Evolutionary conservation across 2,888 invertebrate species (phyloP), one percentile per base, ranked within the genome.

Genomic region (Pyrrhia umbra): DNA sequence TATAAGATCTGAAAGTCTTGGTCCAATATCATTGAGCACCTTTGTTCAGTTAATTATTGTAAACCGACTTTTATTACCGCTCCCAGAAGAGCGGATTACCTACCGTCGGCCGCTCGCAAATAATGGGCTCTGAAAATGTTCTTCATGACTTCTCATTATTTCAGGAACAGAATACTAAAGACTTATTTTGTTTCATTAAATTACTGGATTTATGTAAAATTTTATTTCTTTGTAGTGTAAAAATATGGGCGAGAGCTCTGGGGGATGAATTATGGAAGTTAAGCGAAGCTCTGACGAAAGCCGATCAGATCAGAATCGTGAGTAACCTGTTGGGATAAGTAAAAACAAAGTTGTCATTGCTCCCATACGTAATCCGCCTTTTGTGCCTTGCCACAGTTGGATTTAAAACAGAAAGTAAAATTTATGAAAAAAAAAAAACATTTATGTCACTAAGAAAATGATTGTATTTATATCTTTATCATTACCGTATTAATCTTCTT

Each of bases 201-300:
- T 46, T 0, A 13, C 25, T 37, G 43, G 40, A 18, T 42, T 20
- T 20, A 39, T 4, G 25, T 13, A 20, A 34, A 40, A 3, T 34
- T 47, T 52, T 49, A 30, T 75, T 77, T 75, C n/a, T 71, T 84
- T 79, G 2, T 91, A 98, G 98, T 69, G 97, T 98, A 47, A 96
- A 96, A 85, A 95, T 95, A 92, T 98, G 98, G 98, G 97, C 98
- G 20, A 95, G 96, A 71, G 95, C 95, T 64, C 95, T 98, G 66
- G 98, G 98, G 30, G 96, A 96, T 70, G 97, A 98, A 85, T 91
- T 98, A 75, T 97, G 97, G 96, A 96, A 96, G 81, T 95, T 98
- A 69, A 98, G 97, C 58, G 96, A 96, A 85, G 96, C 96, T 71
- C 96, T 98, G 81, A 98, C 97, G 34, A 97, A 97, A 89, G 96